Evolutionary conservation across 2,113 vertebrate species (phyloP).

Genomic region (Catharus fuscescens): DNA sequence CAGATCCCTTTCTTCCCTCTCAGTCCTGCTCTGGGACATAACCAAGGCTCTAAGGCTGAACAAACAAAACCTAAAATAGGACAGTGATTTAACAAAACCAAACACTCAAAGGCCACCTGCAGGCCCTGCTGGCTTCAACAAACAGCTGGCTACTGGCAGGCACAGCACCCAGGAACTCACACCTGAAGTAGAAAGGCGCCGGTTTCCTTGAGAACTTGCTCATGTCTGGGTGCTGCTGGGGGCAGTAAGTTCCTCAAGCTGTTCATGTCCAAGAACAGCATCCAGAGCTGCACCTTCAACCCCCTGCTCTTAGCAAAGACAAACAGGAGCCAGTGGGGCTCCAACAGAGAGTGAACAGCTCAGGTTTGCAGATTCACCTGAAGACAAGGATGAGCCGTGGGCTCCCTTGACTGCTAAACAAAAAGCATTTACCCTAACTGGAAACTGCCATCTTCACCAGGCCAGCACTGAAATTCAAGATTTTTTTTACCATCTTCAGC

Average conservation of each 20-base stretch:
- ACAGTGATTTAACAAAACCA: not conserved
- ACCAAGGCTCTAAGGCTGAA: not conserved
- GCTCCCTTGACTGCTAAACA: not conserved
- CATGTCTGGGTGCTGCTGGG: not conserved
- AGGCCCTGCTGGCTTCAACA: not conserved
- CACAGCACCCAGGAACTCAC: not conserved
- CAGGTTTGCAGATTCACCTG: accelerated
- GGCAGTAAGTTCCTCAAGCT: not conserved
- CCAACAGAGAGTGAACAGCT: not conserved
- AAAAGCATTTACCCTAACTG: not conserved
- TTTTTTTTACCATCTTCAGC: not conserved
- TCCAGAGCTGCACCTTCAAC: not conserved
- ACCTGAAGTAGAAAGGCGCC: not conserved
- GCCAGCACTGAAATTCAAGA: not conserved
- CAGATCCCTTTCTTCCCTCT: not conserved
- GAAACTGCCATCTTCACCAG: not conserved
- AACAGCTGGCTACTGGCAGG: not conserved
- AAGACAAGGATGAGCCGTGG: not conserved
- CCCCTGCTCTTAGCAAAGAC: not conserved
- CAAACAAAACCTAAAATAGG: not conserved
- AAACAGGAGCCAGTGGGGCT: not conserved
- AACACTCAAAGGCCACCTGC: not conserved
- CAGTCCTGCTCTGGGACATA: not conserved
- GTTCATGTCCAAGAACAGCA: accelerated
- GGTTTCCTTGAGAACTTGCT: not conserved